phyloP scores from a whole-genome alignment of 2,797 vertebrate species.

The Tenualosa ilisha region DNA sequence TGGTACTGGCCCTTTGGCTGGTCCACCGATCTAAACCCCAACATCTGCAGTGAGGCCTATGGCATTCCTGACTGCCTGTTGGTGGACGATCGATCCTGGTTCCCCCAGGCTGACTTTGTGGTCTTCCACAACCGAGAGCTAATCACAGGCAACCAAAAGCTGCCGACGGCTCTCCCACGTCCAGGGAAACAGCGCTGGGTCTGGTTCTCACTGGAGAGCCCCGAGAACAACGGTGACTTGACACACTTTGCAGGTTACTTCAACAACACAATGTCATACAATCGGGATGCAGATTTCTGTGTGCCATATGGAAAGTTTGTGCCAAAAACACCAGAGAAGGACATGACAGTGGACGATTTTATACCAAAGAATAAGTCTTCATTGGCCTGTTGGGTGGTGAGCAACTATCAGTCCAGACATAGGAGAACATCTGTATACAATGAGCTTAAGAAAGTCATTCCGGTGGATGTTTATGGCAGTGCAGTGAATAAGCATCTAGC shows the following conservation, averaged over 20 bases:
- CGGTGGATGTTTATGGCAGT: constrained; percentile 77
- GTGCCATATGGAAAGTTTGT: constrained; percentile 83
- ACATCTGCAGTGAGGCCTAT: too few species aligned
- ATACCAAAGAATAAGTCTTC: constrained; percentile 69
- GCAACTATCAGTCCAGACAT: constrained; percentile 77
- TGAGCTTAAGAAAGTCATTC: constrained; percentile 71
- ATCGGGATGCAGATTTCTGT: constrained; percentile 82
- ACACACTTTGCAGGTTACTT: constrained; percentile 70
- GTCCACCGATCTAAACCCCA: too few species aligned
- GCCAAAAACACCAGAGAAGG: constrained; percentile 36
- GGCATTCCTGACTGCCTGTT: too few species aligned
- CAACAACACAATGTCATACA: constrained; percentile 90
- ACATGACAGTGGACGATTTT: background rate
- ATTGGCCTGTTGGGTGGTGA: constrained; percentile 87
- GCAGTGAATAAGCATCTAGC: constrained; percentile 64
- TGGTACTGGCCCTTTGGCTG: too few species aligned
- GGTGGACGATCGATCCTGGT: too few species aligned
- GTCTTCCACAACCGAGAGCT: too few species aligned
- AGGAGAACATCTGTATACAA: constrained; percentile 74
- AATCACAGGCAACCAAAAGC: too few species aligned
- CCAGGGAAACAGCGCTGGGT: constrained; percentile 82
- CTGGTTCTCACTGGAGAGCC: constrained; percentile 88
- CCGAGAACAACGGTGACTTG: constrained; percentile 69
- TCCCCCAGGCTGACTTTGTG: too few species aligned
- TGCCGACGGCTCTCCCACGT: constrained; percentile 40